Evolutionary conservation across 2,113 vertebrate genomes (phyloP).

Genomic region (Leucosticte australis): DNA sequence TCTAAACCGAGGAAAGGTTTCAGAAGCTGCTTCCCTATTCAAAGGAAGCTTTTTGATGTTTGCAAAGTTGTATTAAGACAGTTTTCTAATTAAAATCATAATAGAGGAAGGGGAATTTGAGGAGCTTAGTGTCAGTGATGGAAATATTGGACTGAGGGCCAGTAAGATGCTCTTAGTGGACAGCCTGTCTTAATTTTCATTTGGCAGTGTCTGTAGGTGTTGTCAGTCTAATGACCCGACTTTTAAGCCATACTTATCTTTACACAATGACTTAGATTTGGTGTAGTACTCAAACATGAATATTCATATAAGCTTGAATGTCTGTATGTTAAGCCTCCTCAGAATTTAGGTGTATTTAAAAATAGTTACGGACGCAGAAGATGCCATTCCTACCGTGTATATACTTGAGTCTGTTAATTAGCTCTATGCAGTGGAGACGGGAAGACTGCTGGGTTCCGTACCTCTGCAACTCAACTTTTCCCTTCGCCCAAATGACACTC

Average conservation of each 20-base stretch:
- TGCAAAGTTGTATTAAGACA: not conserved
- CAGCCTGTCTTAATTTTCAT: not conserved
- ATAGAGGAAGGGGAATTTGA: not conserved
- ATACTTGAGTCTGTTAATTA: not conserved
- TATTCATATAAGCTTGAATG: not conserved
- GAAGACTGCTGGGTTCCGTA: not conserved
- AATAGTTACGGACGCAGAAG: not conserved
- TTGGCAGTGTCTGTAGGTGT: accelerated
- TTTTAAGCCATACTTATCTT: not conserved
- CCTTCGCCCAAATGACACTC: not conserved
- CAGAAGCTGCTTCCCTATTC: not conserved
- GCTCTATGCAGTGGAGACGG: not conserved
- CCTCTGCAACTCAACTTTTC: not conserved
- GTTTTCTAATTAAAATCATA: not conserved
- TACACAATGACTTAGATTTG: not conserved
- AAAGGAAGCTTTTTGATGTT: not conserved
- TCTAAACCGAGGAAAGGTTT: not conserved
- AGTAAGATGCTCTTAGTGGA: not conserved
- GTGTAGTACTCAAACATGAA: not conserved
- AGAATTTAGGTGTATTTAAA: not conserved
- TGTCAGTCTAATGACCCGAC: not conserved
- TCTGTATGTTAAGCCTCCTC: not conserved
- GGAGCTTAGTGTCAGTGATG: not conserved
- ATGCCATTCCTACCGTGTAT: not conserved
- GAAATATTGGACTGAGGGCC: not conserved